Percentiles rank a stretch among this genome's conserved stretches.
These are phyloP conservation scores for Sander vitreus DNA, from an alignment of 2,113 vertebrate species.

Conservation along the genomic window DNA sequence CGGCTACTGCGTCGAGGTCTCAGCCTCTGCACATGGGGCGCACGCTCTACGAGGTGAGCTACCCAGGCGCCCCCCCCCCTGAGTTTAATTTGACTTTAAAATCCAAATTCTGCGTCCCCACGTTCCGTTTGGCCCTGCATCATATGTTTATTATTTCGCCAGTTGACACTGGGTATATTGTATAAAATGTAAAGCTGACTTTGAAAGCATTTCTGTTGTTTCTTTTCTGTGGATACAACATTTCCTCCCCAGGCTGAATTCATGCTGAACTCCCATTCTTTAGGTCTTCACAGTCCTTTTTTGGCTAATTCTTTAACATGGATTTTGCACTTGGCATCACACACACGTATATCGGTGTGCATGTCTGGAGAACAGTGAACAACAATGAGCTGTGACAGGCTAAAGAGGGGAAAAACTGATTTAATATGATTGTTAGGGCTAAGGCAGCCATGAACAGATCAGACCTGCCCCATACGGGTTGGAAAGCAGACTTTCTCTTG, in stretches of 20 bases:
- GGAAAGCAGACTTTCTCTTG: conserved; percentile 6
- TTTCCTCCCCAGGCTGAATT: not conserved
- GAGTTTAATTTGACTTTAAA: no score
- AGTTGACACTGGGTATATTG: not conserved
- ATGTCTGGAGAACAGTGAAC: not conserved
- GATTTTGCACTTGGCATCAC: not conserved
- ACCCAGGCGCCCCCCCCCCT: no score
- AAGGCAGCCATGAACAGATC: conserved; percentile 18
- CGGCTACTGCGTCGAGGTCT: no score
- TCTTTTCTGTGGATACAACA: not conserved
- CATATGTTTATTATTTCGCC: no score
- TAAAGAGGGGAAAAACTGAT: not conserved
- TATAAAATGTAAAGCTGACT: not conserved
- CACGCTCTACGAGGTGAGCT: no score
- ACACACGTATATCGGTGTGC: not conserved
- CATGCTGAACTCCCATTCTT: not conserved
- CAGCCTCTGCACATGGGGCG: no score
- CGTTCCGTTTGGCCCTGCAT: no score
- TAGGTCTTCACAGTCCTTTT: not conserved
- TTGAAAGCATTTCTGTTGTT: not conserved
- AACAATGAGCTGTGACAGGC: not conserved
- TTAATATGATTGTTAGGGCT: conserved; percentile 9
- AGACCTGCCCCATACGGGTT: not conserved
- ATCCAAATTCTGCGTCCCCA: no score
- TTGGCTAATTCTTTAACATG: not conserved